Evolutionary conservation across 1,140 invertebrate species (phyloP), one percentile per base, ranked within the genome.

Genomic region (Gryon sp.): DNA sequence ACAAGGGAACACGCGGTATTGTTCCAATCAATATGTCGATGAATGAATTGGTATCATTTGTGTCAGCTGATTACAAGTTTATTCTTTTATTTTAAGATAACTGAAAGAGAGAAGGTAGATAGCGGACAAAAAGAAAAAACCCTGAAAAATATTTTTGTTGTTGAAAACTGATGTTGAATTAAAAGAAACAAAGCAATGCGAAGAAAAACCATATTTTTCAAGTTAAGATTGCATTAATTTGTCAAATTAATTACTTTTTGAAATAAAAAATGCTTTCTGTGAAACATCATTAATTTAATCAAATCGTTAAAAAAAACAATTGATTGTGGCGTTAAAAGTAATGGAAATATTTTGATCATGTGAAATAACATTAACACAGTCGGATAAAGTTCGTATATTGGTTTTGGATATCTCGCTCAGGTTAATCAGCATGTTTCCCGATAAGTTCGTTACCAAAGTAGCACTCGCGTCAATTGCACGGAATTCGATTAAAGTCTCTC

Each of bases 401-500:
- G 40, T 48, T 73, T 57, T 68, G 24, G 45, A 70, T 76, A 73
- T 75, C 46, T 73, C 63, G 65, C 69, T 68, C 18, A 41, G 48
- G 69, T 82, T 82, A 78, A 83, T 81, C 79, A 84, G 76, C 79
- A 76, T 79, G 79, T 82, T 76, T 80, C 66, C 45, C 45, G 11
- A 55, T 77, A 80, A 82, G 79, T 82, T 83, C 65, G 72, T 83
- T 83, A 82, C 57, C 52, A 74, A 79, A 83, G 70, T 83, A 77
- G 76, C 68, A 66, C 69, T 80, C 73, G 78, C 78, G 76, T 80
- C 80, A 79, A 83, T 82, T 83, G 82, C 79, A 81, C 19, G 55
- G 41, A 70, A 75, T 70, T 80, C 76, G 73, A 76, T 78, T 79
- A 79, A 65, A 72, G 52, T 75, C 46, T 52, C 68, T 74, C 20